Evolutionary conservation across 2,797 vertebrate species (phyloP), one percentile per base, ranked within the genome.

Genomic region (Pangasius krempfi): DNA sequence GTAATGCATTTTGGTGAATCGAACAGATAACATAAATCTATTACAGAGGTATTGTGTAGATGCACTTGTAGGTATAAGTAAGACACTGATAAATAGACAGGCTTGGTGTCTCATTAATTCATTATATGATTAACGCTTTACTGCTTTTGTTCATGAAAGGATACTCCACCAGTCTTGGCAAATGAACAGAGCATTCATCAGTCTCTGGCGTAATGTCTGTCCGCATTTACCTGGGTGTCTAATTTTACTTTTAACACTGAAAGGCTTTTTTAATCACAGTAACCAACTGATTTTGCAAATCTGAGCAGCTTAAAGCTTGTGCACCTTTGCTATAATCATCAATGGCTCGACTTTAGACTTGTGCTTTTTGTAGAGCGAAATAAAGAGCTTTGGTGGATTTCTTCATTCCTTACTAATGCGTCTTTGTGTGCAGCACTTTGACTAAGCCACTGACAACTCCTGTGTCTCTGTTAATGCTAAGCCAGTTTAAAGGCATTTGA

Each of bases 401-500:
- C 82, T 83, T 87, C 85, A 30, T 91, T 92, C 73, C 85, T 84
- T 78, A 92, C 94, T 95, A 94, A 94, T 27, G 85, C 84, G 89
- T 94, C 94, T 95, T 95, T 95, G 92, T 93, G 93, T 81, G 86
- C 90, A 93, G 94, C 92, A 94, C 94, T 94, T 95, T 92, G 89
- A 92, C 91, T 96, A 95, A 96, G 94, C 95, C 91, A 92, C 91
- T 94, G 95, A 94, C 94, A 94, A 95, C 92, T 95, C 94, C 92
- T 93, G 90, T 93, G 92, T 95, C 94, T 96, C 95, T 95, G 94
- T 58, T 95, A 93, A 94, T 92, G 92, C 91, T 96, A 96, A 97
- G 92, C 94, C 94, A 93, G 94, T 96, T 96, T 95, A 94, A 96
- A 95, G 94, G 94, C 73, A 89, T 93, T 91, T 87, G 89, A 92